Evolutionary conservation across 2,888 invertebrate species (phyloP).

Genomic region (Patella ulyssiponensis): DNA sequence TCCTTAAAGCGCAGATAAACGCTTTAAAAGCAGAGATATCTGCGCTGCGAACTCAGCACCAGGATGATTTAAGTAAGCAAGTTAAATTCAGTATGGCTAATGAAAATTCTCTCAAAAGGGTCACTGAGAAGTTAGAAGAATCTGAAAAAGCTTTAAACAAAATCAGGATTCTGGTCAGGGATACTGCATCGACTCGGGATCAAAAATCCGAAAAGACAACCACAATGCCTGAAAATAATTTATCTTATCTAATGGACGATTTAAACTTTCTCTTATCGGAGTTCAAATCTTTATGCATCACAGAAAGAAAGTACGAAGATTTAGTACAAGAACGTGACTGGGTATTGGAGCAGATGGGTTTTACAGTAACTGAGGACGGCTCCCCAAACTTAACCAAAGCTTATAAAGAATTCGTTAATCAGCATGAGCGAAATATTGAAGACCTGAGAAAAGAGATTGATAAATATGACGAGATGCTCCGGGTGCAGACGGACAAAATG

Average conservation of each 20-base stretch:
- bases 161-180: conserved; percentile 36
- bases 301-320: conserved; percentile 50
- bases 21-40: conserved; percentile 40
- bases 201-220: conserved; percentile 40
- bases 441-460: conserved; percentile 43
- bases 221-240: conserved; percentile 42
- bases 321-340: conserved; percentile 55
- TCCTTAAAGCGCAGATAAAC: conserved; percentile 45
- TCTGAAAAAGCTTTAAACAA: conserved; percentile 23
- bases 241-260: conserved; percentile 49
- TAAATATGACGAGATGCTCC: conserved; percentile 37
- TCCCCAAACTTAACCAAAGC: conserved; percentile 47
- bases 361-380: conserved; percentile 32
- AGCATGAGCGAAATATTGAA: conserved; percentile 50
- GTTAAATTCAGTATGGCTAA: conserved; percentile 59
- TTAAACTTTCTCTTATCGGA: conserved; percentile 49
- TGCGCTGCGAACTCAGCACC: conserved; percentile 48
- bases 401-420: conserved; percentile 51
- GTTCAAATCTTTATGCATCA: conserved; percentile 44
- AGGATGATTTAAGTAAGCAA: conserved; percentile 51
- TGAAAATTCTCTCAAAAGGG: conserved; percentile 50
- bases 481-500: conserved; percentile 39
- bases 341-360: conserved; percentile 54
- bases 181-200: conserved; percentile 25
- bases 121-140: conserved; percentile 38